Percentiles rank a stretch among this genome's conserved stretches.
phyloP scores from a whole-genome alignment of 2,797 vertebrate genomes.

The Mico argentatus region DNA sequence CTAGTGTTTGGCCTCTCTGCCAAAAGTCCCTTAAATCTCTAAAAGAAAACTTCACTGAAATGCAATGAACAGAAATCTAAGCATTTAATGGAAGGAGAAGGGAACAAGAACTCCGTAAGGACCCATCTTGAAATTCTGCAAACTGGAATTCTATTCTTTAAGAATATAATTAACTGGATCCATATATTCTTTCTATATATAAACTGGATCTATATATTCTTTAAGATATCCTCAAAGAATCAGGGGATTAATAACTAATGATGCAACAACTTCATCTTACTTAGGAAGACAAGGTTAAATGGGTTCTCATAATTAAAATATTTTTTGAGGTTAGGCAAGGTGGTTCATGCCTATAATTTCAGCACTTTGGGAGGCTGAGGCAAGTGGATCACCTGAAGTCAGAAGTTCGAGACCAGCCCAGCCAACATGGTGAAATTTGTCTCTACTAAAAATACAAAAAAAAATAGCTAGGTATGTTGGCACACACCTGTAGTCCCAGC shows the following conservation, averaged over 20 bases:
- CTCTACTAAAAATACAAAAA: background rate
- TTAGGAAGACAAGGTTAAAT: constrained; percentile 21
- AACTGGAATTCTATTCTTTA: background rate
- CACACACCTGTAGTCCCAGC: background rate
- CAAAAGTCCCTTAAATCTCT: background rate
- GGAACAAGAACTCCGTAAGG: background rate
- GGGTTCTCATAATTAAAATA: background rate
- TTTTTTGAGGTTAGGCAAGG: background rate
- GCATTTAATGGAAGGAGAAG: background rate
- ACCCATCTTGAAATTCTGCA: background rate
- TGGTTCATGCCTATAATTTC: background rate
- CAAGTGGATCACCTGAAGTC: background rate
- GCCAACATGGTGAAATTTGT: background rate
- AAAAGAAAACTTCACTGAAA: constrained; percentile 37
- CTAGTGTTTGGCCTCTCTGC: background rate
- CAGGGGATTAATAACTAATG: background rate
- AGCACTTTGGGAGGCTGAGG: background rate
- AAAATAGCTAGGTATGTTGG: background rate
- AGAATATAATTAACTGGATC: no score
- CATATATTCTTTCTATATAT: no score
- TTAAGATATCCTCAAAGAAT: background rate
- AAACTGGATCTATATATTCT: background rate
- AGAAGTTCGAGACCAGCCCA: background rate
- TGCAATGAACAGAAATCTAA: background rate
- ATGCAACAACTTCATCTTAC: background rate